Evolutionary conservation across 2,113 vertebrate species (phyloP), one percentile per base, ranked within the genome.

Genomic region (Crypturellus undulatus): DNA sequence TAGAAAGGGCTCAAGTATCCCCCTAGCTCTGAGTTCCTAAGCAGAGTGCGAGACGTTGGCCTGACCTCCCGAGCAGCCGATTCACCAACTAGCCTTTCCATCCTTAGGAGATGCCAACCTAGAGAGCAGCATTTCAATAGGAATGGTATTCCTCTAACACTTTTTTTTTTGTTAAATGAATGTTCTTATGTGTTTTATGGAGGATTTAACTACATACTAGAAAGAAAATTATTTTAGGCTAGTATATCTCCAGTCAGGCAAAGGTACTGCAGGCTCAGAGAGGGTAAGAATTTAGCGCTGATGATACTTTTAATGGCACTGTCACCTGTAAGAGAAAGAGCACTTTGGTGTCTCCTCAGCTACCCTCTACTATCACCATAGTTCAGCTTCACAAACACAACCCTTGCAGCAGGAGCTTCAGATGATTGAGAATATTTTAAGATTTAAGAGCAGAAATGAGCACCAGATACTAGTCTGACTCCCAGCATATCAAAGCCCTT

Each of bases 381-480:
- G 12, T 76, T 75, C 2, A 73, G 63, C 56, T 64, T 68, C 40
- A 52, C 36, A 80, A 77, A 67, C 42, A 56, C 10, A 60, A 60
- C 20, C 28, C 19, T 17, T 43, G 30, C 30, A 76, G n/a, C 58
- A 71, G 49, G 15, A 75, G 42, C 65, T 75, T 45, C 7, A 77
- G 24, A 78, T 69, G 24, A 78, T 69, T 83, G 89, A 83, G 60
- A 58, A 4, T 52, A 7, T 10, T 76, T 63, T 64, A 89, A 86
- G 49, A 93, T 75, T 83, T 85, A 63, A 88, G 80, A 89, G n/a
- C 14, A 93, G 58, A 93, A 84, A 84, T 12, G 47, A 75, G 65
- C 51, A 45, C 47, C 64, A 68, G 77, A 65, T 79, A 83, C 90
- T 9, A 85, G 47, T 51, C 68, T 63, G 68, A 67, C 49, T 81